These are phyloP conservation scores for Ostrea edulis DNA, from an alignment of 1,140 invertebrate species.

Conservation along the genomic window DNA sequence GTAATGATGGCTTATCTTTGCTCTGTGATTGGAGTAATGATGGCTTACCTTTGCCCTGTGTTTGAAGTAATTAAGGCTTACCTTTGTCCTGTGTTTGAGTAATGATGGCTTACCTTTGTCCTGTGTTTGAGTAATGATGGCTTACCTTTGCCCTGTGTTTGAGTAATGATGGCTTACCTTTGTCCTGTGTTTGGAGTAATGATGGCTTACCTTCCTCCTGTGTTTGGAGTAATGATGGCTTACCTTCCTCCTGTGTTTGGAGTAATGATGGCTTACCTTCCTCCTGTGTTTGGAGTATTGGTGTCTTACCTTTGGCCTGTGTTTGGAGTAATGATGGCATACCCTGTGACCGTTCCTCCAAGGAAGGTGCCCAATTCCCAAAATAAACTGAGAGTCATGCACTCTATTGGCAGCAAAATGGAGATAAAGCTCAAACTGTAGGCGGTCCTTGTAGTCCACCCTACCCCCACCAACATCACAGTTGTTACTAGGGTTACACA, in stretches of 20 bases:
- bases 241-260: constrained; percentile 69
- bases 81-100: too few species aligned
- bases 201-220: constrained; percentile 77
- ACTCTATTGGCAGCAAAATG: constrained; percentile 73
- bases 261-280: constrained; percentile 77
- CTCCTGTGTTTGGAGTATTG: constrained; percentile 75
- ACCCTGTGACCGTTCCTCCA: constrained; percentile 77
- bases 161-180: too few species aligned
- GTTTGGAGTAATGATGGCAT: constrained; percentile 76
- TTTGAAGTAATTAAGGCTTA: constrained; percentile 77
- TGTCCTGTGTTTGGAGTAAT: constrained; percentile 73
- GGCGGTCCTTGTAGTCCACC: constrained; percentile 74
- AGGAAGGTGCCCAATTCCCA: constrained; percentile 73
- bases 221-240: too few species aligned
- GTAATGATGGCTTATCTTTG: constrained; percentile 76
- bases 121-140: constrained; percentile 73
- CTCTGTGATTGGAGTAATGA: too few species aligned
- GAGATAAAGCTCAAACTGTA: constrained; percentile 73
- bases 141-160: too few species aligned
- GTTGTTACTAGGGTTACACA: constrained; percentile 72
- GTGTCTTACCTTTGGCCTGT: constrained; percentile 64
- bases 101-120: constrained; percentile 59
- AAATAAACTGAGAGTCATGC: constrained; percentile 73
- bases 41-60: constrained; percentile 62
- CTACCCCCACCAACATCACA: constrained; percentile 67